These are phyloP conservation scores for Aramus guarauna DNA, from an alignment of 2,113 vertebrate species.

Conservation along the genomic window DNA sequence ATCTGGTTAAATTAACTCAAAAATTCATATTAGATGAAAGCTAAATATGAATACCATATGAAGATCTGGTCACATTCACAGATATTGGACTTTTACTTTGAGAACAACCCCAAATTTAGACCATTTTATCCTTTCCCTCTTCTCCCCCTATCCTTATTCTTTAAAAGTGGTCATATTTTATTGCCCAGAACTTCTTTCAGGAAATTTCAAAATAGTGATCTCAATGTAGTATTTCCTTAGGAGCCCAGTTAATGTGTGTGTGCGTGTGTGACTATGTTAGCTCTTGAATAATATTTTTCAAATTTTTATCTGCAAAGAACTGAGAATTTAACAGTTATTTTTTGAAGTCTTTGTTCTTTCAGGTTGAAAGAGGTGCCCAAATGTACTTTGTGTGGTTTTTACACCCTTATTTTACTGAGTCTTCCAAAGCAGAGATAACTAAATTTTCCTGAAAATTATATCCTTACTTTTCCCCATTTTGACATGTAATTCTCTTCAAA, in stretches of 20 bases:
- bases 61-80: not conserved
- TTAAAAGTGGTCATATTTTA: not conserved
- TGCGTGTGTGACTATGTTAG: not conserved
- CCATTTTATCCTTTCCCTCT: not conserved
- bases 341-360: not conserved
- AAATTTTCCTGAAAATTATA: not conserved
- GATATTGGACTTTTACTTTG: not conserved
- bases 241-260: not conserved
- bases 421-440: not conserved
- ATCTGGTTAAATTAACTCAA: not conserved
- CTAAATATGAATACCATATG: not conserved
- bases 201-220: not conserved
- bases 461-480: not conserved
- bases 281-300: not conserved
- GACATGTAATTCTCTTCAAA: not conserved
- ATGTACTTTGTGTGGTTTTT: not conserved
- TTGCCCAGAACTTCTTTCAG: not conserved
- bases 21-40: not conserved
- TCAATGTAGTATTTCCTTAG: not conserved
- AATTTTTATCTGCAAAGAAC: not conserved
- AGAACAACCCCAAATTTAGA: not conserved
- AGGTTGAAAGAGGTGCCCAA: not conserved
- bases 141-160: not conserved
- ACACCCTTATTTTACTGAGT: not conserved
- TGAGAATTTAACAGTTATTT: not conserved